Percentiles rank a stretch among this genome's conserved stretches.
Conservation (phyloP, 2,113 vertebrate genomes). For the Gasterosteus aculeatus region DNA sequence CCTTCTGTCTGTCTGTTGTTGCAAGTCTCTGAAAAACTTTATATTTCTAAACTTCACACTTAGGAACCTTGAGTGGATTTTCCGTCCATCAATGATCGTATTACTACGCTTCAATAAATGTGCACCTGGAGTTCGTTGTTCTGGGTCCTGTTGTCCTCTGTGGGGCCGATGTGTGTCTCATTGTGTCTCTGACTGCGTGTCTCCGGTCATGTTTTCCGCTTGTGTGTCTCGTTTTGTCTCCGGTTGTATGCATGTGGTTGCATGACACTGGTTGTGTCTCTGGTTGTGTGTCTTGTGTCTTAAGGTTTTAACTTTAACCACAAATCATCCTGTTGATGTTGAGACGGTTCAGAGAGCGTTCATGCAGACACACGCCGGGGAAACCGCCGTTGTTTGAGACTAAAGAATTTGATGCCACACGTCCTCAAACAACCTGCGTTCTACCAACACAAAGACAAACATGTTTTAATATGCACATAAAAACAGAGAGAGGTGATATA, state of each 20-base stretch:
- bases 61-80: neutral
- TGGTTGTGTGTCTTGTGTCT: neutral
- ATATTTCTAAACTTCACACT: neutral
- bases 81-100: slow-evolving; percentile 2
- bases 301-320: neutral
- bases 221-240: neutral
- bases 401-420: slow-evolving; percentile 5
- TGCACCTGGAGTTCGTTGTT: slow-evolving; percentile 19
- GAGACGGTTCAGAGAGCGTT: slow-evolving; percentile 37
- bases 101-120: slow-evolving; percentile 49
- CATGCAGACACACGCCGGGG: neutral
- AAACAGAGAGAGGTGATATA: neutral
- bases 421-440: neutral
- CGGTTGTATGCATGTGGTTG: neutral
- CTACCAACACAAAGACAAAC: neutral
- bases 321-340: slow-evolving; percentile 35
- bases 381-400: too few species aligned
- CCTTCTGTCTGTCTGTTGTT: neutral
- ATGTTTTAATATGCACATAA: neutral
- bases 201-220: neutral
- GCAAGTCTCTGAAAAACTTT: neutral
- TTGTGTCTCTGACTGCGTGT: neutral
- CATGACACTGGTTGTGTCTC: neutral
- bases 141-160: slow-evolving; percentile 7
- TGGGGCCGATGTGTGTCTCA: neutral